Base-by-base conservation (phyloP, 37 sponge, comb jelly and placozoan species). In the Haliclona indistincta region DNA sequence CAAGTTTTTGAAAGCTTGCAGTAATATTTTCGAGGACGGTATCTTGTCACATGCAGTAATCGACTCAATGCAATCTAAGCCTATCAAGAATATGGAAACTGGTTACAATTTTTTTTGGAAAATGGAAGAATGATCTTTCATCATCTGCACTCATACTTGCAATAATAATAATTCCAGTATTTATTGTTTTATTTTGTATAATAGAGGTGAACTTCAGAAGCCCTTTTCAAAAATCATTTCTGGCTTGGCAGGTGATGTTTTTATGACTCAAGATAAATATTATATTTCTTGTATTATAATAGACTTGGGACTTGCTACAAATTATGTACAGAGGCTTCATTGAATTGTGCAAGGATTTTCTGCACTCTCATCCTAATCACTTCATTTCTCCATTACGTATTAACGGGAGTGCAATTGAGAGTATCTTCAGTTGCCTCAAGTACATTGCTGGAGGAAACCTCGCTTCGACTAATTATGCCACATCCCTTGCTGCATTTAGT, bases 391-490 rank as follows among this genome's bases (percentile, higher is more conserved):
- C 61, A 23, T 30, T 74, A 22, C 26, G 74, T 34, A 23, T 58
- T 1, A 56, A 56, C 2, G 74, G 74, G 11, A 56, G 61, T 38
- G 58, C 61, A 5, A 28, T 74, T 1, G 62, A 74, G 34, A 28
- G 38, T 5, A 17, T 73, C 53, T 73, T 73, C 38, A 73, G 74
- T 54, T 54, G 58, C 36, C 74, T 73, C 5, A 55, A 73, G 60
- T 73, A 54, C 32, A 73, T 73, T 11, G 38, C 74, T 73, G 74
- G 74, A 25, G 74, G 74, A 10, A 53, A 73, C 58, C 33, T 73
- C 38, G 11, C 74, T 17, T 73, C 74, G 4, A 35, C 74, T 5
- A 73, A 73, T 29, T 73, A 73, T 32, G 15, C 74, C 39, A 30
- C 60, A 35, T 29, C 74, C 53, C n/a, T 73, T 5, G 17, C 38